Evolutionary conservation across 1,140 invertebrate genomes (phyloP).

Genomic region (Apis laboriosa): DNA sequence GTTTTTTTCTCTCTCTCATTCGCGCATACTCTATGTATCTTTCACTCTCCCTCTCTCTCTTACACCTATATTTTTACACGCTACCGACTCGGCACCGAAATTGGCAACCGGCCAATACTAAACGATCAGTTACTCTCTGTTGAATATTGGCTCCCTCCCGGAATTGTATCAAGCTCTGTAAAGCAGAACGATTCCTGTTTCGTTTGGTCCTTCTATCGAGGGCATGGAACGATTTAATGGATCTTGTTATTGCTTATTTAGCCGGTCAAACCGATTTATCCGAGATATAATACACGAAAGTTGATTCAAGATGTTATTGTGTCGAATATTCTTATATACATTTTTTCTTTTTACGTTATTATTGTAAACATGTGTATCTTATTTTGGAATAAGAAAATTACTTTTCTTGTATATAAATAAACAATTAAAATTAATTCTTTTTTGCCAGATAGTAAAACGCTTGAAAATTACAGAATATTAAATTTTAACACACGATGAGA

Average conservation of each 20-base stretch:
- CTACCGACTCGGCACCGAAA: conserved; percentile 28
- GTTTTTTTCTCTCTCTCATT: background rate
- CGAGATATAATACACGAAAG: no score
- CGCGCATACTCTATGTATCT: background rate
- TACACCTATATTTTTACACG: conserved; percentile 46
- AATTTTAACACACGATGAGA: no score
- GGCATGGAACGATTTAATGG: background rate
- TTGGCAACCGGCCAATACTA: conserved; percentile 42
- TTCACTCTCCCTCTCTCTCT: conserved; percentile 20
- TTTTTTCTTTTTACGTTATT: no score
- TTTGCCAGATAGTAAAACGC: no score
- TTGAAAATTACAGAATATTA: no score
- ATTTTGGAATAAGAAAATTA: no score
- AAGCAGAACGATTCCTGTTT: conserved; percentile 21
- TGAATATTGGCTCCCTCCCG: conserved; percentile 26
- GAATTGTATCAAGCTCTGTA: conserved; percentile 6
- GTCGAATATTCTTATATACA: no score
- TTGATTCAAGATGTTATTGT: no score
- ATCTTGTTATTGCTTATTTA: background rate
- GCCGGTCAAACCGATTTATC: background rate
- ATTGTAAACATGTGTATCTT: no score
- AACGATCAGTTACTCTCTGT: conserved; percentile 46
- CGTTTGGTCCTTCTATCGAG: background rate
- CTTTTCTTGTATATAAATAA: no score
- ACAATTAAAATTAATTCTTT: no score